Conservation (phyloP, 2,797 vertebrate species). For the Eptatretus atami region DNA sequence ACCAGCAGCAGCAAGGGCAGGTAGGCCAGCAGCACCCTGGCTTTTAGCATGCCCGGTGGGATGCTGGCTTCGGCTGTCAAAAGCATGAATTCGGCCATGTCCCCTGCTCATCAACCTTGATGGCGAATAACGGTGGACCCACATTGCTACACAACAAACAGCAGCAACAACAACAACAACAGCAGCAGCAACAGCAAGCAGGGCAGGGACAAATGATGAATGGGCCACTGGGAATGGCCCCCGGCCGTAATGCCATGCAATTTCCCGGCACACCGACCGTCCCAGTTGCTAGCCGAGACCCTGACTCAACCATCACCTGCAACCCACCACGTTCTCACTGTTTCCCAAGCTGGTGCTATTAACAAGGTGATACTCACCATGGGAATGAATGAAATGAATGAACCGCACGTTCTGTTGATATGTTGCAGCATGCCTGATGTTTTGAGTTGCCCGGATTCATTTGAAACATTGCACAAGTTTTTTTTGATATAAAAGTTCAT, state of each 20-base stretch:
- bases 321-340: constrained; percentile 34
- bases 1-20: too few species aligned
- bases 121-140: constrained; percentile 35
- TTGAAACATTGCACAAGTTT: too few species aligned
- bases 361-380: constrained; percentile 25
- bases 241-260: constrained; percentile 30
- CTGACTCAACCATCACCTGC: constrained; percentile 45
- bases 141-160: constrained; percentile 56
- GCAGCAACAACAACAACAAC: constrained; percentile 23
- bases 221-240: constrained; percentile 49
- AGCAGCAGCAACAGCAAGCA: constrained; percentile 27
- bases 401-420: too few species aligned
- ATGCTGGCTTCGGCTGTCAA: constrained; percentile 4
- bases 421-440: too few species aligned
- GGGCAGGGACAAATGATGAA: constrained; percentile 68
- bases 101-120: constrained; percentile 40
- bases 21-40: background rate
- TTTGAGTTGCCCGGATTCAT: too few species aligned
- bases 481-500: too few species aligned
- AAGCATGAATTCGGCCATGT: constrained; percentile 56
- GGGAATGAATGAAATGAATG: too few species aligned
- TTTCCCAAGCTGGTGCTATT: constrained; percentile 37
- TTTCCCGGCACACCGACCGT: constrained; percentile 16
- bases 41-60: background rate
- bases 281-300: constrained; percentile 43